These are phyloP conservation scores for Natrix natrix DNA, from an alignment of 2,797 vertebrate genomes.

Conservation along the genomic window DNA sequence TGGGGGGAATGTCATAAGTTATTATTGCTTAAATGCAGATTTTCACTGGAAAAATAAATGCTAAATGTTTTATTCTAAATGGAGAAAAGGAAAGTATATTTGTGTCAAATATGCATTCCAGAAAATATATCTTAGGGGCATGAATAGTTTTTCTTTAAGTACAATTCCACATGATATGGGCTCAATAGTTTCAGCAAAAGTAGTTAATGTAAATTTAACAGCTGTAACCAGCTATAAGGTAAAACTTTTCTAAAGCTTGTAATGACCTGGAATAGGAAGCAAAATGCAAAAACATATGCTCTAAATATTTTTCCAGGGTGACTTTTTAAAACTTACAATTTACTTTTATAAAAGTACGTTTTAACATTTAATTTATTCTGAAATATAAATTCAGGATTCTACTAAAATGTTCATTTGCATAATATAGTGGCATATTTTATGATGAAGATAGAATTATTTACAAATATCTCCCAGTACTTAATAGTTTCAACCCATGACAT, in stretches of 20 bases:
- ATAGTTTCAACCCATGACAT: not conserved
- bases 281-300: not conserved
- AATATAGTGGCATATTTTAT: not conserved
- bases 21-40: not conserved
- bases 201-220: not conserved
- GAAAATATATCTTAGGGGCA: not conserved
- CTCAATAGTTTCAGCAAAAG: not conserved
- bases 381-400: not conserved
- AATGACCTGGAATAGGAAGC: not conserved
- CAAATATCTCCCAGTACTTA: not conserved
- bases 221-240: not conserved
- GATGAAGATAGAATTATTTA: not conserved
- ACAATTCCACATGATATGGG: not conserved
- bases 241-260: not conserved
- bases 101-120: not conserved
- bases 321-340: not conserved
- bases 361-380: not conserved
- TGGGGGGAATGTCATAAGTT: not conserved
- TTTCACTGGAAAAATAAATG: not conserved
- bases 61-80: fast-evolving
- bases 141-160: not conserved
- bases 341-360: not conserved
- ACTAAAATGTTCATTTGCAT: not conserved
- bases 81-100: not conserved
- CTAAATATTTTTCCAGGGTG: not conserved